phyloP scores from a whole-genome alignment of 2,113 vertebrate species.

The Salvelinus alpinus region DNA sequence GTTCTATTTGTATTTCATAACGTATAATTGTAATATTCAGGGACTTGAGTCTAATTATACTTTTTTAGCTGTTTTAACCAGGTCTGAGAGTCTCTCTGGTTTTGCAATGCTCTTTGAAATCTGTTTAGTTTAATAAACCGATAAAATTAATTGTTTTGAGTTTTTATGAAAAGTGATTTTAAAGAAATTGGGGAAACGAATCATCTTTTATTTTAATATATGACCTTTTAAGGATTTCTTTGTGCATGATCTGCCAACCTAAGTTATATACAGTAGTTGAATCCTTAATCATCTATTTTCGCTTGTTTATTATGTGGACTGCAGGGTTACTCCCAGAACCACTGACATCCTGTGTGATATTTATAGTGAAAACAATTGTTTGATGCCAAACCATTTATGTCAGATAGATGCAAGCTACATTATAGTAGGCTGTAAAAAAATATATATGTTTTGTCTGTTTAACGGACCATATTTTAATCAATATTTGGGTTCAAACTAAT shows the following conservation, averaged over 20 bases:
- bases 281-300: no score
- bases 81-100: slow-evolving; percentile 20
- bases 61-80: background rate
- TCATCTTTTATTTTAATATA: background rate
- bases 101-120: slow-evolving; percentile 47
- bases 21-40: slow-evolving; percentile 24
- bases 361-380: no score
- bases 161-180: background rate
- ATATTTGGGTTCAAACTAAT: background rate
- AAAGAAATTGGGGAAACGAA: no score
- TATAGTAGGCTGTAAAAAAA: no score
- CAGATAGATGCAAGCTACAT: no score
- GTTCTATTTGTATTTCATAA: slow-evolving; percentile 27
- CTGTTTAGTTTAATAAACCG: slow-evolving; percentile 63
- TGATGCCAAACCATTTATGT: no score
- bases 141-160: slow-evolving; percentile 32
- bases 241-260: background rate
- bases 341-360: no score
- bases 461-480: background rate
- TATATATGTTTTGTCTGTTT: no score
- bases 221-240: background rate
- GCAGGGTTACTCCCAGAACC: no score
- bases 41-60: background rate
- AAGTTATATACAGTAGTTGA: no score
- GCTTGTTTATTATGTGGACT: no score